A percentile compares a stretch with the other conserved stretches of the same genome.
phyloP scores from a whole-genome alignment of 2,888 invertebrate species.

The Leucozona laternaria region DNA sequence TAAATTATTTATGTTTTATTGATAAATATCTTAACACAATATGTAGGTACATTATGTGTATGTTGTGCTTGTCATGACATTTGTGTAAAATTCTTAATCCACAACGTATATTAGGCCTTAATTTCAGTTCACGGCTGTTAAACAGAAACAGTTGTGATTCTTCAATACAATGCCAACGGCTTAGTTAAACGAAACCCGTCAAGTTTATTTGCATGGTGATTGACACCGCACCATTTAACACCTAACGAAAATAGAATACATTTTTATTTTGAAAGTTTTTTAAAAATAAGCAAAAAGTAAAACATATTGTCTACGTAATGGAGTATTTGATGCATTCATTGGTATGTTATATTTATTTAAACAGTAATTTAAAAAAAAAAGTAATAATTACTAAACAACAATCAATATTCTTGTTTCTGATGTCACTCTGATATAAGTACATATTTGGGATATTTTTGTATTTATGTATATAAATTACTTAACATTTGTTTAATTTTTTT shows the following conservation, averaged over 20 bases:
- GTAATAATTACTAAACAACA: not conserved
- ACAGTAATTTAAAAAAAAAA: not conserved
- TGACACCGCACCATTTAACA: slow-evolving; percentile 1
- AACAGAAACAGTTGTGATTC: slow-evolving; percentile 23
- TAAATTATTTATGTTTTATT: not conserved
- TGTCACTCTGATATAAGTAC: not conserved
- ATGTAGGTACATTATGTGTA: not conserved
- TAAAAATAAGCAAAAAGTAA: not conserved
- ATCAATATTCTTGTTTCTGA: not conserved
- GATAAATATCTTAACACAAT: not conserved
- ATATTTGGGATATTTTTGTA: not conserved
- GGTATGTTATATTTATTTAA: slow-evolving; percentile 15
- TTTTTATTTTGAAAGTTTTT: not conserved
- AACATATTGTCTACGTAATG: not conserved
- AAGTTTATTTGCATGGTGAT: slow-evolving; percentile 20
- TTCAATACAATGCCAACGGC: slow-evolving; percentile 9
- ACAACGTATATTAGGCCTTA: not conserved
- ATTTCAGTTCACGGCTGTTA: slow-evolving; percentile 24
- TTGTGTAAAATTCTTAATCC: slow-evolving; percentile 12
- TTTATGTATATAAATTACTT: not conserved
- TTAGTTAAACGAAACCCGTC: slow-evolving; percentile 29
- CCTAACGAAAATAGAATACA: slow-evolving; percentile 12
- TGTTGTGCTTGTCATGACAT: not conserved
- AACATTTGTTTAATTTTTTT: not conserved
- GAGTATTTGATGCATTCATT: slow-evolving; percentile 21